Evolutionary conservation across 1,140 invertebrate species (phyloP), one percentile per base, ranked within the genome.

Genomic region (Anoplolepis gracilipes): DNA sequence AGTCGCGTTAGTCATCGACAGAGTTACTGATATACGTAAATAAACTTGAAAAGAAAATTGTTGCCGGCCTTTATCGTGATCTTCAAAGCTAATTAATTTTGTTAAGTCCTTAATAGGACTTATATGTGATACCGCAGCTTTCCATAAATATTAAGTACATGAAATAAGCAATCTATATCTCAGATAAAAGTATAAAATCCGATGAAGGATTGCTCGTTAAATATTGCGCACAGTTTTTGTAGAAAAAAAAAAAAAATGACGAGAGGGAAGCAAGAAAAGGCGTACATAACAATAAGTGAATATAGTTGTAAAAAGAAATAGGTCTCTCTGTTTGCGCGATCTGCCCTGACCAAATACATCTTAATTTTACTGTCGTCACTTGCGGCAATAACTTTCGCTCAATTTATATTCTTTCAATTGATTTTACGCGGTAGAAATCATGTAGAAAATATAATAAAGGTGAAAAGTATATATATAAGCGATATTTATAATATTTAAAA

Each of bases 191-290:
- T 13, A 30, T 39, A 22, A 55, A 69, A 70, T 59, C 6, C 30
- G 5, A 25, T 10, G n/a, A 69, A 55, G 30, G 19, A 30, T 39
- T 62, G 72, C 81, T 61, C 81, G 22, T 64, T 53, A 64, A 84
- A 76, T 84, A 77, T 75, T 49, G 59, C 11, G 72, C 39, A 84
- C 22, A 61, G 10, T 77, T 84, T n/a, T 77, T 57, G 11, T 53
- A 64, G n/a, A 49, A 76, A n/a, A n/a, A 39, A 46, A 42, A 75
- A 1, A 33, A 62, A 4, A 77, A 46, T 64, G 19, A 25, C 10
- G 55, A 73, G 25, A 73, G 25, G 13, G 25, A 25, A 79, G 62
- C 62, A 28, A 69, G 33, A 39, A 73, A 28, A 39, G 59, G 78
- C 53, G 53, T 59, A n/a, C 7, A 70, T 65, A 59, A 72, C 11